Base-by-base conservation (phyloP, 1,140 invertebrate species). In the Drusus annulatus region DNA sequence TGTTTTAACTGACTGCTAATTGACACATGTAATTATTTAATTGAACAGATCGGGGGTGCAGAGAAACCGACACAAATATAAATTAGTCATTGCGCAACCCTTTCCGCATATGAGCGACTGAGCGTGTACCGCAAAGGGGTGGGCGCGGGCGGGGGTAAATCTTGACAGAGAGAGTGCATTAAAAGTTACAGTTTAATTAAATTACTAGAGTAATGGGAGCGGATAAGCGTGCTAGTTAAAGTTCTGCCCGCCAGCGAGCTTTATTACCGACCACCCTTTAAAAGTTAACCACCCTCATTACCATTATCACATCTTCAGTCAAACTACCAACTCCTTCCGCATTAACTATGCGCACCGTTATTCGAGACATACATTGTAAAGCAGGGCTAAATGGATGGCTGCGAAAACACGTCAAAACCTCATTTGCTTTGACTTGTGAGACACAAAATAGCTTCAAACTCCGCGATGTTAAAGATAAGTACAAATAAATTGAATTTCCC, bases 101-200 rank as follows among this genome's bases (percentile, higher is more conserved):
- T 8, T 36, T 36, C 8, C 0, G 8, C 3, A 8, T 36, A 7
- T 1, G 31, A 36, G 31, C 31, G 31, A 0, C 0, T 36, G n/a
- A n/a, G n/a, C 25, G 25, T 2, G 25, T 28, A 28, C 2, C 25
- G 25, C 2, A 5, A 45, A 8, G 8, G 13, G 8, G 13, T 0
- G 5, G 16, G 10, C 8, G 21, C 21, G 62, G 15, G 56, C 73
- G 74, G 54, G 58, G 60, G 63, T 76, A 52, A 68, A 80, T 80
- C 71, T 76, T 69, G 25, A 36, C 50, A 80, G 60, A 31, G 50
- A 60, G 71, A 81, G 76, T 81, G 80, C 80, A 81, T 81, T 81
- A 81, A 81, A 81, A 81, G 80, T 81, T 81, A 78, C 71, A 78
- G 65, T 78, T 81, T 76, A 81, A 81, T 81, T 81, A 79, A 81